These are phyloP conservation scores for Felis chaus DNA, from an alignment of 2,113 vertebrate species.

Conservation along the genomic window DNA sequence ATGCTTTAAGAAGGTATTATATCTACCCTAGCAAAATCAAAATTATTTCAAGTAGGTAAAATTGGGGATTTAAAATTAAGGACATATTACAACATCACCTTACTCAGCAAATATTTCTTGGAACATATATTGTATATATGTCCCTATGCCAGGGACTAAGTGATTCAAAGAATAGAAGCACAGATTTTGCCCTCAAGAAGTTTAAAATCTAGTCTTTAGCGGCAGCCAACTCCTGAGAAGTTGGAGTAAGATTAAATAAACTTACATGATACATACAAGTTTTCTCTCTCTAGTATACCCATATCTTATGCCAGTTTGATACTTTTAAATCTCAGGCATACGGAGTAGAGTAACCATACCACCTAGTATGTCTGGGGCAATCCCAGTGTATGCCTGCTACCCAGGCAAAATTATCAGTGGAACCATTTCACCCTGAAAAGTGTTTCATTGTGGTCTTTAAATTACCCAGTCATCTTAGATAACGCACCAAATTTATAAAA, in stretches of 20 bases:
- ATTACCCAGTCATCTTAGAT: background rate
- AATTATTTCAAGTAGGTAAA: background rate
- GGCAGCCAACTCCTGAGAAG: background rate
- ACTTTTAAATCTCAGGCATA: background rate
- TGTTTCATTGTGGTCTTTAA: background rate
- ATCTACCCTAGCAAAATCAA: background rate
- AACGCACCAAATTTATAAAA: background rate
- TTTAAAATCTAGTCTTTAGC: background rate
- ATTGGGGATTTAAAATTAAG: background rate
- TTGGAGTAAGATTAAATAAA: background rate
- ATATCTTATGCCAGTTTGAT: background rate
- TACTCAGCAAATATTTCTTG: background rate
- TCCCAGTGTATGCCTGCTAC: background rate
- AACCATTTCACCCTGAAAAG: background rate
- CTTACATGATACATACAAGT: background rate
- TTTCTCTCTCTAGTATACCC: background rate
- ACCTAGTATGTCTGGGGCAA: background rate
- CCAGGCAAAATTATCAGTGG: background rate
- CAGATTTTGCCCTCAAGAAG: background rate
- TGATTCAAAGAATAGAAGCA: background rate
- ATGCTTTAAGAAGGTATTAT: background rate
- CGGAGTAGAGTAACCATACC: rapidly evolving
- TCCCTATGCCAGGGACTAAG: background rate
- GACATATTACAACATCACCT: background rate
- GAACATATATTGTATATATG: background rate